A percentile compares a stretch with the other conserved stretches of the same genome.
Evolutionary conservation across 2,113 vertebrate species (phyloP).

Genomic region (Peucedramus taeniatus): DNA sequence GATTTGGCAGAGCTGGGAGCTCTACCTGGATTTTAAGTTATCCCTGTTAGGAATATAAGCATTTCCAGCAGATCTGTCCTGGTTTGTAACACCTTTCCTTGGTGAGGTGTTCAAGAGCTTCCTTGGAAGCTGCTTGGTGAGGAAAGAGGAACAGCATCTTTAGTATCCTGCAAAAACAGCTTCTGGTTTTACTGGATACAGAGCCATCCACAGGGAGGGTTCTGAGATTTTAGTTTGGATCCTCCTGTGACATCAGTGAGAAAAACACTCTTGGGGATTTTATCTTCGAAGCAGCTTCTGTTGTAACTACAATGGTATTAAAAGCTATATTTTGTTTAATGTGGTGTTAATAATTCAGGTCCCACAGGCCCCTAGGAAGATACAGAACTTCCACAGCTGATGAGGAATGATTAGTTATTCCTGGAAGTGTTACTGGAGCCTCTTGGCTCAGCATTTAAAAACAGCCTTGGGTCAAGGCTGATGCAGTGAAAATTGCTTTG

Average conservation of each 20-base stretch:
- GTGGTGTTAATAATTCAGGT: neutral
- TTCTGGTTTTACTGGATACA: neutral
- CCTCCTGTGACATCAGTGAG: neutral
- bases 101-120: too few species aligned
- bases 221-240: neutral
- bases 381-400: neutral
- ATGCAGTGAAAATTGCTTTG: neutral
- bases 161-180: neutral
- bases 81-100: neutral
- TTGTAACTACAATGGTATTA: rapidly evolving
- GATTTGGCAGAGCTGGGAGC: neutral
- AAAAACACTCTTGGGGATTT: neutral
- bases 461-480: rapidly evolving
- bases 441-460: neutral
- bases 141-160: neutral
- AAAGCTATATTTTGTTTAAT: neutral
- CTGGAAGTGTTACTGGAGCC: neutral
- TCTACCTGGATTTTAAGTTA: neutral
- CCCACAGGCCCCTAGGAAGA: rapidly evolving
- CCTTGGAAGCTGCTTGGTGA: neutral
- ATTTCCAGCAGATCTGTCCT: neutral
- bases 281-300: rapidly evolving
- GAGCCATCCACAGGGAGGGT: neutral
- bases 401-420: neutral
- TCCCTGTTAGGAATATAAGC: neutral